Conservation (phyloP, 2,888 invertebrate genomes). For the Nemurella pictetii region DNA sequence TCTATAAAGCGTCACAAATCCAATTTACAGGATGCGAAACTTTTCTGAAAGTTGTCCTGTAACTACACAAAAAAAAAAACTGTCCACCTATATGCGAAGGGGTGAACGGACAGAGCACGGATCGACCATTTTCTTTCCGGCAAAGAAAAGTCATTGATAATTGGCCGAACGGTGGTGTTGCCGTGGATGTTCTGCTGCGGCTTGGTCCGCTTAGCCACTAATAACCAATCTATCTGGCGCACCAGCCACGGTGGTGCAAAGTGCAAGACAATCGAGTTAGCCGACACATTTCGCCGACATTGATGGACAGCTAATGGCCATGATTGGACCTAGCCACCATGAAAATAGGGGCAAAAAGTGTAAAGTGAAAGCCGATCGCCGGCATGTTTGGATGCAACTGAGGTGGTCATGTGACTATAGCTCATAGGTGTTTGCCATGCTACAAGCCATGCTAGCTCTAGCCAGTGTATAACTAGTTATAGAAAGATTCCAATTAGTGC, state of each 20-base stretch:
- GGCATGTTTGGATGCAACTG: too few species aligned
- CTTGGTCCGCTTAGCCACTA: not conserved
- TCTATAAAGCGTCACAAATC: not conserved
- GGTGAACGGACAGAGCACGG: not conserved
- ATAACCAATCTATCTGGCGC: not conserved
- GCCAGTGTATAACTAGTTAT: too few species aligned
- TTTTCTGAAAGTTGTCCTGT: not conserved
- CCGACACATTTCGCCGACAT: too few species aligned
- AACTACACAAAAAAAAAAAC: not conserved
- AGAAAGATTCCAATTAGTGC: too few species aligned
- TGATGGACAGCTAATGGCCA: too few species aligned
- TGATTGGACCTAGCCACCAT: too few species aligned
- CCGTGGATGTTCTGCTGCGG: not conserved
- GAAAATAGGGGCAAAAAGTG: too few species aligned
- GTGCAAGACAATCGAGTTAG: too few species aligned
- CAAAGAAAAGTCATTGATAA: not conserved
- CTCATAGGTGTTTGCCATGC: too few species aligned
- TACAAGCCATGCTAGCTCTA: too few species aligned
- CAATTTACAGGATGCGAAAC: not conserved
- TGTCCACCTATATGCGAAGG: not conserved
- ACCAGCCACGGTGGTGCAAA: not conserved
- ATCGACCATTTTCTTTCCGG: not conserved
- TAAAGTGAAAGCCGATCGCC: too few species aligned
- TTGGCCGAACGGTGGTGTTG: not conserved
- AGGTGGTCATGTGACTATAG: too few species aligned